phyloP scores from a whole-genome alignment of 1,140 invertebrate species.

The Drosophila virilis region DNA sequence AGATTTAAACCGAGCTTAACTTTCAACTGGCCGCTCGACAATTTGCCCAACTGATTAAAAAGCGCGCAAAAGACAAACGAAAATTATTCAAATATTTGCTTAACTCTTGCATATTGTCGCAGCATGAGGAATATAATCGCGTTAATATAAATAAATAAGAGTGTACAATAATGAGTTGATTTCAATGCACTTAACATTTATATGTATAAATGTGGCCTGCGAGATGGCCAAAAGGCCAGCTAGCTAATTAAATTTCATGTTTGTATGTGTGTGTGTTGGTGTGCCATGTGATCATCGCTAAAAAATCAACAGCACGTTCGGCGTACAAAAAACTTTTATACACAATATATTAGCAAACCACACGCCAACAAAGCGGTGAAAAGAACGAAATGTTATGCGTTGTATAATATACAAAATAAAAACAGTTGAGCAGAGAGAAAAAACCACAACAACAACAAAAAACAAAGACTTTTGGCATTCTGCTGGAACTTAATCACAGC shows the following conservation, averaged over 20 bases:
- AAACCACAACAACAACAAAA: constrained; percentile 8
- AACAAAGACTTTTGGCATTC: constrained; percentile 37
- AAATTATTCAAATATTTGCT: constrained; percentile 22
- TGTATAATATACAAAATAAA: constrained; percentile 73
- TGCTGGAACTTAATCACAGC: constrained; percentile 64
- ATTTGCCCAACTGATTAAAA: constrained; percentile 14
- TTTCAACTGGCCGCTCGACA: constrained; percentile 17
- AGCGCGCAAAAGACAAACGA: constrained; percentile 8
- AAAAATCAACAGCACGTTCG: constrained; percentile 75
- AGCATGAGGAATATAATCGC: constrained; percentile 6
- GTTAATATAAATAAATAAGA: constrained; percentile 34
- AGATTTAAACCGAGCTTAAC: background rate
- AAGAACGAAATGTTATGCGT: constrained; percentile 76
- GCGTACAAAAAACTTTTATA: constrained; percentile 68
- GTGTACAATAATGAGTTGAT: constrained; percentile 26
- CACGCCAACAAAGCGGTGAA: constrained; percentile 48
- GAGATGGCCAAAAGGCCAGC: constrained; percentile 64
- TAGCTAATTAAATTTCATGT: constrained; percentile 72
- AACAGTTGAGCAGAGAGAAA: constrained; percentile 32
- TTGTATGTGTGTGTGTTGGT: constrained; percentile 8
- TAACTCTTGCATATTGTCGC: background rate
- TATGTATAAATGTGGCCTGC: constrained; percentile 13
- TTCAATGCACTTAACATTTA: constrained; percentile 38
- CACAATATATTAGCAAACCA: constrained; percentile 66
- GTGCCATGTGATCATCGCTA: constrained; percentile 76